Conservation (phyloP, 2,797 vertebrate species). For the Chloroceryle amazona region DNA sequence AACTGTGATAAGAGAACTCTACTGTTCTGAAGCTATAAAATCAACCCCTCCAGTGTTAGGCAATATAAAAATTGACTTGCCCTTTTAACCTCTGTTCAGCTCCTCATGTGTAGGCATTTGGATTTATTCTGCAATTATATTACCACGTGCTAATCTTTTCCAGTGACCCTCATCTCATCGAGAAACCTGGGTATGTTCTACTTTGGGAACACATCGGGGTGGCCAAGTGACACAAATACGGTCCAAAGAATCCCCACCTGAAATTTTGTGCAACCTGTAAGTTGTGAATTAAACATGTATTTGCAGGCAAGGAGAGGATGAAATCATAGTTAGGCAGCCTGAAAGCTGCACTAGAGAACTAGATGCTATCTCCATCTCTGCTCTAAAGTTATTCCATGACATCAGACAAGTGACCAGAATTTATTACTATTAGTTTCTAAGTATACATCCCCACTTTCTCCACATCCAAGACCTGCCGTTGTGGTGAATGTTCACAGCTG, state of each 20-base stretch:
- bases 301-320: not conserved
- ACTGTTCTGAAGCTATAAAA: not conserved
- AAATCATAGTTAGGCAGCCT: not conserved
- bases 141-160: not conserved
- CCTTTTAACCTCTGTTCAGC: not conserved
- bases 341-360: not conserved
- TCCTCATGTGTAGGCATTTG: not conserved
- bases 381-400: not conserved
- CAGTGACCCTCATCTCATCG: not conserved
- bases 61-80: not conserved
- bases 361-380: not conserved
- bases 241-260: not conserved
- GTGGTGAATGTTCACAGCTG: constrained; percentile 6
- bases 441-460: not conserved
- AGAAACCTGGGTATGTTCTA: not conserved
- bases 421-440: not conserved
- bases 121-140: not conserved
- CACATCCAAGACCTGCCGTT: not conserved
- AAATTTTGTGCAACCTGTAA: not conserved
- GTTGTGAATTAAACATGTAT: not conserved
- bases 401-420: not conserved
- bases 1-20: not conserved
- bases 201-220: not conserved
- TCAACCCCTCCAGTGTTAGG: not conserved
- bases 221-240: not conserved